These are phyloP conservation scores for Antheraea pernyi DNA, from an alignment of 1,140 invertebrate species.

Conservation along the genomic window DNA sequence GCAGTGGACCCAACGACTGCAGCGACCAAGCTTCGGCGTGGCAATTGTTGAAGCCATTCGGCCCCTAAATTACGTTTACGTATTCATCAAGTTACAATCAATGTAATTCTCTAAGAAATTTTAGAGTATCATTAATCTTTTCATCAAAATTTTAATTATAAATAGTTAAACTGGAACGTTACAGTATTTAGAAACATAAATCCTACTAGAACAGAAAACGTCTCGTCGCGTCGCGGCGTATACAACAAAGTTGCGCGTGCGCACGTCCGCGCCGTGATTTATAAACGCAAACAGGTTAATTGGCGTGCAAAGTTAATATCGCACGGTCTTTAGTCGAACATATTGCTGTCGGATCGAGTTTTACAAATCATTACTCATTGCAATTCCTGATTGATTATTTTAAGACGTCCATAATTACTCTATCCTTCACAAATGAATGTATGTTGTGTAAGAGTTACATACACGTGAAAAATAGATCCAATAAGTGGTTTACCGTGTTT, in stretches of 20 bases:
- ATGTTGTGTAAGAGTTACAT: neutral
- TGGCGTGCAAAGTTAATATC: neutral
- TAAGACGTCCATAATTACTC: neutral
- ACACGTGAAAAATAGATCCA: too few relatives aligned
- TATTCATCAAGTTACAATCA: too few relatives aligned
- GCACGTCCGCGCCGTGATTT: neutral
- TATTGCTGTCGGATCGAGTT: neutral
- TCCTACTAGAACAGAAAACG: neutral
- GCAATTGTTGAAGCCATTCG: too few relatives aligned
- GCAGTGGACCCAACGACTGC: too few relatives aligned
- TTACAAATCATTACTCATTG: neutral
- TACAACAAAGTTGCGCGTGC: neutral
- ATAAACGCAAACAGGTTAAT: neutral
- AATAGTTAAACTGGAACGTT: neutral
- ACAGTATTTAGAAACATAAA: neutral
- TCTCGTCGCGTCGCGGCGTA: neutral
- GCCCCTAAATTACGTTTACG: too few relatives aligned
- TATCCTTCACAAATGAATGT: neutral
- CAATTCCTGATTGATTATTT: neutral
- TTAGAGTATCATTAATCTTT: too few relatives aligned
- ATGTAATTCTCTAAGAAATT: too few relatives aligned
- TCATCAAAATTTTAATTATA: neutral
- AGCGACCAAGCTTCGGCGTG: too few relatives aligned
- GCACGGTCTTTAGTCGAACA: neutral
- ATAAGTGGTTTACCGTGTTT: too few relatives aligned